Evolutionary conservation across 2,113 vertebrate genomes (phyloP).

Genomic region (Clarias macrocephalus): DNA sequence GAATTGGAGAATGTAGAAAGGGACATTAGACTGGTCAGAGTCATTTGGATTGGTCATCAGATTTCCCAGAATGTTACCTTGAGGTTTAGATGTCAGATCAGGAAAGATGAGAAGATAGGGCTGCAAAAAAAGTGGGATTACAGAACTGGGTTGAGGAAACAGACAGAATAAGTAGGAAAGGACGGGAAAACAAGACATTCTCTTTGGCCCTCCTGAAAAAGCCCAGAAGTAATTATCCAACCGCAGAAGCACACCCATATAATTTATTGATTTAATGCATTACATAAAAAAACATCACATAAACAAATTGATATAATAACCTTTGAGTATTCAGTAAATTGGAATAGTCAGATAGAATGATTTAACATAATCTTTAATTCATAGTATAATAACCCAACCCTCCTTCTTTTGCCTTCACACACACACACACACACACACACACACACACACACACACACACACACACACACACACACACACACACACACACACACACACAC

Average conservation of each 20-base stretch:
- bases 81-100: background rate
- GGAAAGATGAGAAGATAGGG: background rate
- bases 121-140: background rate
- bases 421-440: too few relatives aligned
- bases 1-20: background rate
- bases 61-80: background rate
- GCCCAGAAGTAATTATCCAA: background rate
- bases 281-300: too few relatives aligned
- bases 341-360: too few relatives aligned
- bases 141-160: background rate
- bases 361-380: too few relatives aligned
- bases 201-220: slow-evolving; percentile 49
- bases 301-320: too few relatives aligned
- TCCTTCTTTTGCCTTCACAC: too few relatives aligned
- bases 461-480: too few relatives aligned
- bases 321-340: too few relatives aligned
- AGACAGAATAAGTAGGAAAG: slow-evolving; percentile 35
- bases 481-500: too few relatives aligned
- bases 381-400: too few relatives aligned
- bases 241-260: background rate
- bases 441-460: too few relatives aligned
- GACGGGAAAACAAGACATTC: slow-evolving; percentile 53
- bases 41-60: background rate
- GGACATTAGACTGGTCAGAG: slow-evolving; percentile 52
- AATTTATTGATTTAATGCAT: too few relatives aligned